Percentiles rank a stretch among this genome's conserved stretches.
Evolutionary conservation across 2,113 vertebrate genomes (phyloP).

Genomic region (Triplophysa dalaica): DNA sequence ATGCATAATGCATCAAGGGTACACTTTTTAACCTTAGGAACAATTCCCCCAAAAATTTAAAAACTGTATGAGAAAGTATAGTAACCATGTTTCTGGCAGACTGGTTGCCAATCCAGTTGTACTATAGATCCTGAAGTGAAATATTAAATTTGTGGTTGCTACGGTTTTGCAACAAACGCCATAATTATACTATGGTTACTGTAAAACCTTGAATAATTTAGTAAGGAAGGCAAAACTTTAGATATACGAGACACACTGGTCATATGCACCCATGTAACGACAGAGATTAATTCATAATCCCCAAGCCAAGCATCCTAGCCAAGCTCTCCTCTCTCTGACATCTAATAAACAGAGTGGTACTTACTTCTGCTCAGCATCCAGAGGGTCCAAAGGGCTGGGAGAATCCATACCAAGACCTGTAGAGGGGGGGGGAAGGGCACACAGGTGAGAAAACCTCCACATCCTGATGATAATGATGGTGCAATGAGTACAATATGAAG

Average conservation of each 20-base stretch:
- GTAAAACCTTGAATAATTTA: no score
- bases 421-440: not conserved
- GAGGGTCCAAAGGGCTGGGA: constrained; percentile 75
- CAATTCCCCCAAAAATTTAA: not conserved
- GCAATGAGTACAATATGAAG: not conserved
- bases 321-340: not conserved
- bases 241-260: not conserved
- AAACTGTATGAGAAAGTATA: not conserved
- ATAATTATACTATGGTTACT: no score
- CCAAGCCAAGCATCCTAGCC: constrained; percentile 35
- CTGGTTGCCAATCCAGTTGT: no score
- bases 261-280: not conserved
- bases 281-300: constrained; percentile 37
- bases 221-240: not conserved
- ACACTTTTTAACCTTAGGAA: not conserved
- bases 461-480: not conserved
- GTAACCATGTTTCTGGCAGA: no score
- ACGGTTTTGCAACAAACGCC: no score
- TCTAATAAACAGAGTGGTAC: constrained; percentile 55
- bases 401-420: constrained; percentile 83
- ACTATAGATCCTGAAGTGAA: no score
- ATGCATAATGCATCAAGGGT: not conserved
- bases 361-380: constrained; percentile 78
- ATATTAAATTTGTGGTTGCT: no score
- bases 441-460: not conserved